These are phyloP conservation scores for Apis cerana DNA, from an alignment of 1,140 invertebrate genomes.

Conservation along the genomic window DNA sequence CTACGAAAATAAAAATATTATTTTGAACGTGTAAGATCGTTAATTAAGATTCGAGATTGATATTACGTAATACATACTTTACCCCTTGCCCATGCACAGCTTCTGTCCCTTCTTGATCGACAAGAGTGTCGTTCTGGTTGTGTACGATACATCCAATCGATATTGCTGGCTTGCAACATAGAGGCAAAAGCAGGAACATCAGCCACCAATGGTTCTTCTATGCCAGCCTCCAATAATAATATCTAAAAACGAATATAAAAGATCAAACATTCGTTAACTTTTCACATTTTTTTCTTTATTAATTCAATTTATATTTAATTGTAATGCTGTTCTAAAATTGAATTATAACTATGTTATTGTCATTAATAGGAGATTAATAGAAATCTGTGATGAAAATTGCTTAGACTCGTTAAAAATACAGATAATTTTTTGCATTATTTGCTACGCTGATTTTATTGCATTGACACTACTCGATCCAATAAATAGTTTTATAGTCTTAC, in stretches of 20 bases:
- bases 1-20: too few relatives aligned
- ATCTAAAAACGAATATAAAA: conserved; percentile 78
- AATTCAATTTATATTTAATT: too few relatives aligned
- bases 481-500: not conserved
- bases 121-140: conserved; percentile 80
- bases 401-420: not conserved
- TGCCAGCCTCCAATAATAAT: conserved; percentile 88
- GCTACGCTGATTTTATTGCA: not conserved
- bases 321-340: not conserved
- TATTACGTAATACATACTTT: conserved; percentile 61
- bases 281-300: too few relatives aligned
- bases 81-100: conserved; percentile 73
- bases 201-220: conserved; percentile 86
- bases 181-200: conserved; percentile 85
- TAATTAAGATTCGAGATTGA: not conserved
- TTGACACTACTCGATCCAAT: not conserved
- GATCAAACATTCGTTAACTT: not conserved
- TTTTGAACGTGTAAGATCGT: too few relatives aligned
- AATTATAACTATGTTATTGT: too few relatives aligned
- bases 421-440: not conserved
- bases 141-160: conserved; percentile 83
- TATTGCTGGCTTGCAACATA: conserved; percentile 80
- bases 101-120: conserved; percentile 70
- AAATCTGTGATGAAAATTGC: not conserved
- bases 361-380: too few relatives aligned